A percentile compares a stretch with the other conserved stretches of the same genome.
phyloP scores from a whole-genome alignment of 2,888 invertebrate species.

The Eucriotettix oculatus region DNA sequence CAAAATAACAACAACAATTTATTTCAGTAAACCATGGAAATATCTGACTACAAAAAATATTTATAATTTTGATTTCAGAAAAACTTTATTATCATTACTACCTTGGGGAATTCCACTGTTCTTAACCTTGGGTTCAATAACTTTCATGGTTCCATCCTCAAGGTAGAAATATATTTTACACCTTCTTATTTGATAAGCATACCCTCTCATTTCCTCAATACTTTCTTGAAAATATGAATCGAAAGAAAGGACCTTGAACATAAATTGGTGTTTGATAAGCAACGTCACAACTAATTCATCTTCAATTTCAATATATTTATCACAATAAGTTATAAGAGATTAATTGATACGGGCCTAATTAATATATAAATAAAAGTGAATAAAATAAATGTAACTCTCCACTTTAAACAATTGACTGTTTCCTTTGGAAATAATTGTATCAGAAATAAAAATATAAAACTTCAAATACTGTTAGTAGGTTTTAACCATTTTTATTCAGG shows the following conservation, averaged over 20 bases:
- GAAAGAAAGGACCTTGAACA: slow-evolving; percentile 49
- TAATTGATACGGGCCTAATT: too few relatives aligned
- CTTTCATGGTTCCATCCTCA: slow-evolving; percentile 84
- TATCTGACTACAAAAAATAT: not conserved
- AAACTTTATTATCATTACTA: slow-evolving; percentile 20
- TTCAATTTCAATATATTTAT: too few relatives aligned
- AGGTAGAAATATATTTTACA: slow-evolving; percentile 75
- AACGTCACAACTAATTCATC: too few relatives aligned
- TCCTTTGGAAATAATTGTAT: too few relatives aligned
- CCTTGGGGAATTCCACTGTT: slow-evolving; percentile 82
- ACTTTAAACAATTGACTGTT: too few relatives aligned
- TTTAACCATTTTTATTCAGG: too few relatives aligned
- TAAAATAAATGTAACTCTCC: too few relatives aligned
- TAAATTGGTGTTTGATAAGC: not conserved
- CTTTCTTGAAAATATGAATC: slow-evolving; percentile 68
- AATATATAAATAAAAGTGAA: too few relatives aligned
- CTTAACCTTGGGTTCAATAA: slow-evolving; percentile 60
- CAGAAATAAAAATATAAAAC: too few relatives aligned
- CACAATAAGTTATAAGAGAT: too few relatives aligned
- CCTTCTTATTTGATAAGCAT: slow-evolving; percentile 52
- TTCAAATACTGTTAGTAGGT: too few relatives aligned
- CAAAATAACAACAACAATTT: not conserved
- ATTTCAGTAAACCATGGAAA: not conserved
- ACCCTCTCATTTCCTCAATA: slow-evolving; percentile 51
- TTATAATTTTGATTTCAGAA: too few relatives aligned